A percentile compares a stretch with the other conserved stretches of the same genome.
Conservation (phyloP, 2,113 vertebrate species). For the Zootoca vivipara region DNA sequence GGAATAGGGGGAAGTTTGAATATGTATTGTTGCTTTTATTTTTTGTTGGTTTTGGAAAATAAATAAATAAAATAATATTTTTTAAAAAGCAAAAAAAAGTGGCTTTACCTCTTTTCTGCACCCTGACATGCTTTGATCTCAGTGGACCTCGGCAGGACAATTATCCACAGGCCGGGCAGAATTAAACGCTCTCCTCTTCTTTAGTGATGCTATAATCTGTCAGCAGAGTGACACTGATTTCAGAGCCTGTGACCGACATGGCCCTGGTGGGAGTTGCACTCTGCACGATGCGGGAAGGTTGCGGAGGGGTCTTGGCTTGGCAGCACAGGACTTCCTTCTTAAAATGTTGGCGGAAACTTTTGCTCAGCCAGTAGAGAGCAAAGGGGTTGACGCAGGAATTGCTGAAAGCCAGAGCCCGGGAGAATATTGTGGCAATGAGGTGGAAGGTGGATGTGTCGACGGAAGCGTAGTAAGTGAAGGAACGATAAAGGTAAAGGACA, state of each 20-base stretch:
- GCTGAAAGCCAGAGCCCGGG: conserved; percentile 80
- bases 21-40: no score
- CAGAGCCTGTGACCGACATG: conserved; percentile 68
- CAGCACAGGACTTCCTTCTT: conserved; percentile 79
- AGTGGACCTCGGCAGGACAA: neutral
- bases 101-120: neutral
- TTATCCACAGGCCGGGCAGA: accelerated
- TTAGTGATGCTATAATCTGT: conserved; percentile 69
- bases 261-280: conserved; percentile 66
- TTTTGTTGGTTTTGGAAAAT: no score
- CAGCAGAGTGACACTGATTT: conserved; percentile 75
- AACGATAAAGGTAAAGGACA: conserved; percentile 80
- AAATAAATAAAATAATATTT: no score
- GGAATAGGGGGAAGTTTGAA: no score
- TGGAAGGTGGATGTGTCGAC: conserved; percentile 74
- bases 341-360: conserved; percentile 81
- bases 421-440: conserved; percentile 75
- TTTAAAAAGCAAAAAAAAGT: no score
- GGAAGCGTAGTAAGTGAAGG: conserved; percentile 74
- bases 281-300: conserved; percentile 54
- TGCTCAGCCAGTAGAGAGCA: conserved; percentile 83
- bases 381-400: conserved; percentile 84
- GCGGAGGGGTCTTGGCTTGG: conserved; percentile 42
- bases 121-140: neutral
- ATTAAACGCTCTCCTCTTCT: conserved; percentile 77